Evolutionary conservation across 2,888 invertebrate species (phyloP), one percentile per base, ranked within the genome.

Genomic region (Hydrotaea cyrtoneurina): DNA sequence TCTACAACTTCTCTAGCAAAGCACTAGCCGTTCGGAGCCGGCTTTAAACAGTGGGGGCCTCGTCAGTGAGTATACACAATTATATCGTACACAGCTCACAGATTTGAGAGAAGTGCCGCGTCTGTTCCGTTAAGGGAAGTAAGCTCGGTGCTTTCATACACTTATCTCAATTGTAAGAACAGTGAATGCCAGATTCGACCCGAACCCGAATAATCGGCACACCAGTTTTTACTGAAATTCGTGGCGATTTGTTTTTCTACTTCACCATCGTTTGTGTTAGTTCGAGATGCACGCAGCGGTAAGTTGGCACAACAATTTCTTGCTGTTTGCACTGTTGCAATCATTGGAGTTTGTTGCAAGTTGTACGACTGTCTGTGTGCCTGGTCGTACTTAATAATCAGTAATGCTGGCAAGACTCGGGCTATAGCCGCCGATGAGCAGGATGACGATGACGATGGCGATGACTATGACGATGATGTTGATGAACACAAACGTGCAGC

Each of bases 401-500:
- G 50, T 50, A 50, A 71, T 71, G 23, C 50, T 69, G 46, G 23
- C 69, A 50, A 13, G 23, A 69, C 50, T 69, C 21, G 15, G 50
- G 69, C 50, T 69, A 23, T 50, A 21, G 53, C 31, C 53, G 31
- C 71, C 53, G 46, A 50, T 50, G 50, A 50, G n/a, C 50, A 50
- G 50, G 50, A 50, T 15, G 50, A 50, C 50, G 15, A 50, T 2
- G 26, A 50, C 64, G 50, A 39, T 50, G 50, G 23, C 36, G 53
- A 23, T 13, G 43, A 55, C 31, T 26, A 23, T 23, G 73, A 50
- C 75, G 75, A 82, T 82, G 62, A 72, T 82, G 46, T 59, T 74
- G 74, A 78, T 64, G 64, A 83, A 57, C 36, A 72, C 10, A 46
- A 72, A 82, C 78, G 75, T 83, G 82, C 78, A 83, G 75, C 79